Evolutionary conservation across 1,140 invertebrate species (phyloP).

Genomic region (Achroia grisella): DNA sequence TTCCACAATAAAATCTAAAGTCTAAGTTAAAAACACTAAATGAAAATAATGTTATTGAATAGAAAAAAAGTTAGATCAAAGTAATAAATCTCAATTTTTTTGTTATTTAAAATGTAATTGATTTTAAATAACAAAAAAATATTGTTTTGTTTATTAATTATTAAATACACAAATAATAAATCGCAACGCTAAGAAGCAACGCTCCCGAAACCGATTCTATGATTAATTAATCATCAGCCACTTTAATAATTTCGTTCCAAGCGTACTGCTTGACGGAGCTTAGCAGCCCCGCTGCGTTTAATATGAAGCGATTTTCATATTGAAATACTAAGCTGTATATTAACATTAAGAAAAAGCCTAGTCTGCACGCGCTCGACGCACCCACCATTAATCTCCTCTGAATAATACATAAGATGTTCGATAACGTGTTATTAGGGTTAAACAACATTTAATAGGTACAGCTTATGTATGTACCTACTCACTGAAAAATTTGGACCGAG

Average conservation of each 20-base stretch:
- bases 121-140: too few species aligned
- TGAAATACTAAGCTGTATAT: conserved; percentile 38
- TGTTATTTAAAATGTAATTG: too few species aligned
- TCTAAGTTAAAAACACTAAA: too few species aligned
- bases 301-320: conserved; percentile 35
- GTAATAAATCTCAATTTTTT: too few species aligned
- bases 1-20: too few species aligned
- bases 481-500: conserved; percentile 35
- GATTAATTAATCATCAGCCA: conserved; percentile 29
- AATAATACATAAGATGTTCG: conserved; percentile 68
- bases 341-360: conserved; percentile 51
- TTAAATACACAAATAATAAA: conserved; percentile 9
- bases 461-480: too few species aligned
- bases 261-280: conserved; percentile 1
- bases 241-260: conserved; percentile 31
- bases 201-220: conserved; percentile 25
- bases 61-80: too few species aligned
- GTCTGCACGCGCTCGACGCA: conserved; percentile 28
- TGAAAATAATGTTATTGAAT: too few species aligned
- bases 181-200: conserved; percentile 3
- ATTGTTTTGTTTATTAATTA: not conserved
- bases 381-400: conserved; percentile 54
- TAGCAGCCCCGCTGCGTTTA: conserved; percentile 22
- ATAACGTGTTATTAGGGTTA: conserved; percentile 60
- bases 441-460: conserved; percentile 60